Percentiles rank a stretch among this genome's conserved stretches.
These are phyloP conservation scores for Sparus aurata DNA, from an alignment of 2,797 vertebrate genomes.

Conservation along the genomic window DNA sequence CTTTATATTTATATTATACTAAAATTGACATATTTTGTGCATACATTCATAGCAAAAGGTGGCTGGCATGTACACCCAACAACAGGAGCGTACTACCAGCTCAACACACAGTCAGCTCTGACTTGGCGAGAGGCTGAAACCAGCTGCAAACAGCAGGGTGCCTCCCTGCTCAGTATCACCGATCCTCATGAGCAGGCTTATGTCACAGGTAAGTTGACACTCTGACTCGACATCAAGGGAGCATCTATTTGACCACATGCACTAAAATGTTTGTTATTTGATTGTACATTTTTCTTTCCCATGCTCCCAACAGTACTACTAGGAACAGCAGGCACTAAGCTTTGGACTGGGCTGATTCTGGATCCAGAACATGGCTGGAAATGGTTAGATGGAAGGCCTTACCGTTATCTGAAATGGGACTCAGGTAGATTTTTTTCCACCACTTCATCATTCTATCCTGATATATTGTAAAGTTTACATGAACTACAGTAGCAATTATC, in stretches of 20 bases:
- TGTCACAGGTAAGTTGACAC: slow-evolving; percentile 84
- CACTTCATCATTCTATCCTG: not conserved
- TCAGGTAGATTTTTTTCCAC: slow-evolving; percentile 82
- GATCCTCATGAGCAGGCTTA: slow-evolving; percentile 89
- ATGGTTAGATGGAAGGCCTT: slow-evolving; percentile 89
- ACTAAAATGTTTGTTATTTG: not conserved
- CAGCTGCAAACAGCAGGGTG: slow-evolving; percentile 91
- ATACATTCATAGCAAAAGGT: slow-evolving; percentile 78
- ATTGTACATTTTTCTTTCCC: not conserved
- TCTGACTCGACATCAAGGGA: not conserved
- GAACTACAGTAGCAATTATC: no score
- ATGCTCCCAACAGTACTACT: slow-evolving; percentile 49
- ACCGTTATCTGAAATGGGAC: slow-evolving; percentile 93
- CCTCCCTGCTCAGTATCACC: slow-evolving; percentile 88
- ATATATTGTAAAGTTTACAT: not conserved
- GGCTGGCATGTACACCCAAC: slow-evolving; percentile 85
- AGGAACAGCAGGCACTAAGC: slow-evolving; percentile 24
- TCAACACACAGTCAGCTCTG: slow-evolving; percentile 86
- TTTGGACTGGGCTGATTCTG: slow-evolving; percentile 92
- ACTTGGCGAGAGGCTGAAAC: slow-evolving; percentile 90
- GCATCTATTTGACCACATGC: not conserved
- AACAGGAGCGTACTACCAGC: slow-evolving; percentile 88
- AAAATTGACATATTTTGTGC: slow-evolving; percentile 6
- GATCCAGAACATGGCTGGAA: slow-evolving; percentile 89
- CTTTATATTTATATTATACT: no score